Evolutionary conservation across 2,113 vertebrate species (phyloP).

Genomic region (Panthera leo): DNA sequence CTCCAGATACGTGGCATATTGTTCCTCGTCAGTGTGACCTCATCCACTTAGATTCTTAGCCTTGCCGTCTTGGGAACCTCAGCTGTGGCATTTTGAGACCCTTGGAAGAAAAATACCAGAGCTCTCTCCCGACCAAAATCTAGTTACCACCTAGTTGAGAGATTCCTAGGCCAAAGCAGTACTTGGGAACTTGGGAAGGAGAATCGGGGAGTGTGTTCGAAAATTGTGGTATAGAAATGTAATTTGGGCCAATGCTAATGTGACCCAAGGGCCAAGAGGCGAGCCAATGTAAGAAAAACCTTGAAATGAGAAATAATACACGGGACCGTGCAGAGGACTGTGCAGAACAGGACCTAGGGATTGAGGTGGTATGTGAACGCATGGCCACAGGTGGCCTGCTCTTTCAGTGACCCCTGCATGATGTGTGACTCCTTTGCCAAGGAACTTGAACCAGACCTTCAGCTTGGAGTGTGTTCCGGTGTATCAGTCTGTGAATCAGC

Average conservation of each 20-base stretch:
- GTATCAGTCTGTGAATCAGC: neutral
- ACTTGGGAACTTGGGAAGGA: neutral
- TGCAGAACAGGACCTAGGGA: neutral
- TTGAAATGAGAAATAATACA: neutral
- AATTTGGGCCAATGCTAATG: neutral
- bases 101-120: neutral
- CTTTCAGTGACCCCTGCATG: neutral
- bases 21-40: neutral
- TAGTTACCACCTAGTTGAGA: neutral
- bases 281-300: neutral
- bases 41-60: neutral
- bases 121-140: neutral
- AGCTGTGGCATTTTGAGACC: neutral
- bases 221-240: neutral
- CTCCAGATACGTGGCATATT: neutral
- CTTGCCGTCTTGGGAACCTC: neutral
- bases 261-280: neutral
- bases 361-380: neutral
- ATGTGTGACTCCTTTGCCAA: neutral
- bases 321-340: neutral
- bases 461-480: neutral
- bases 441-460: neutral
- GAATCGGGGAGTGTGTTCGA: neutral
- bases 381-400: neutral
- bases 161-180: neutral